Evolutionary conservation across 2,888 invertebrate genomes (phyloP).

Genomic region (Pachliopta kotzebuea): DNA sequence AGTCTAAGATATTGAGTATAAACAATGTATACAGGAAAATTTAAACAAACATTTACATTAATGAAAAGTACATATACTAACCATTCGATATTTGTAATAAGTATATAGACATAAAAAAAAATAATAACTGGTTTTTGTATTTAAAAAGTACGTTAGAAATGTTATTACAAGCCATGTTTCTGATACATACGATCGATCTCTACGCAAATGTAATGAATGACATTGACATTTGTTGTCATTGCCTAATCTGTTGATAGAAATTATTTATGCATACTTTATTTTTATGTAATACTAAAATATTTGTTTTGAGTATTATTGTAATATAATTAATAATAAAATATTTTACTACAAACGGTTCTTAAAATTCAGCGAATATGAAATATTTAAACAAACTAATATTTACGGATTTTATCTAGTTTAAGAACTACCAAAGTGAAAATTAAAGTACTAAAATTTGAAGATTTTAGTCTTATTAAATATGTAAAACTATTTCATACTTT

Average conservation of each 20-base stretch:
- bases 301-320: no score
- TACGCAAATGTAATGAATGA: neutral
- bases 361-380: no score
- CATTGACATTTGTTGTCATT: constrained; percentile 7
- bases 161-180: constrained; percentile 44
- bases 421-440: no score
- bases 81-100: constrained; percentile 47
- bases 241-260: neutral
- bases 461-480: no score
- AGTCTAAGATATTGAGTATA: constrained; percentile 44
- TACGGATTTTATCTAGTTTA: no score
- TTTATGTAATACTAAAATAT: no score
- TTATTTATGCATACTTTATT: no score
- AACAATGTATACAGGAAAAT: constrained; percentile 27
- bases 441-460: no score
- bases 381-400: no score
- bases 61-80: constrained; percentile 34
- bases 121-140: constrained; percentile 31
- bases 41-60: constrained; percentile 8
- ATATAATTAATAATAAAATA: no score
- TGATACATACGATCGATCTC: neutral
- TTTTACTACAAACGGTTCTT: no score
- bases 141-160: constrained; percentile 37
- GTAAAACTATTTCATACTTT: no score
- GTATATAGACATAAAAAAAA: constrained; percentile 35